These are phyloP conservation scores for Molanna angustata DNA, from an alignment of 2,888 invertebrate genomes.

Conservation along the genomic window DNA sequence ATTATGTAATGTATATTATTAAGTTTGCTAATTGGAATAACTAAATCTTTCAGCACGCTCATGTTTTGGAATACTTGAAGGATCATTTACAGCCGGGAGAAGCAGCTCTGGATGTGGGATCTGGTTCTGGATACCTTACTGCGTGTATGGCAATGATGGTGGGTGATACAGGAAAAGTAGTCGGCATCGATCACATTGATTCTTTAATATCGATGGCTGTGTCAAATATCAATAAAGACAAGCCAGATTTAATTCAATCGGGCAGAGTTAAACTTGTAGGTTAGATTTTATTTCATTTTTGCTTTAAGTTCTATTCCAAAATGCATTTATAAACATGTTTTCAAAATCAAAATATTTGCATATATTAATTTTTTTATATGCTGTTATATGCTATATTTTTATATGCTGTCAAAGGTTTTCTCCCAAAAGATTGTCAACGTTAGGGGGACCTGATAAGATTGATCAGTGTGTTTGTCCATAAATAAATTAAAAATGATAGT, in stretches of 20 bases:
- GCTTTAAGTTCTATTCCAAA: not conserved
- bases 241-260: constrained; percentile 65
- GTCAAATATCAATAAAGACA: constrained; percentile 72
- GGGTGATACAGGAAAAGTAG: constrained; percentile 62
- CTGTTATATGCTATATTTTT: too few species aligned
- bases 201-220: constrained; percentile 74
- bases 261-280: constrained; percentile 70
- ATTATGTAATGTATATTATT: too few species aligned
- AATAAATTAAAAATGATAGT: too few species aligned
- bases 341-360: not conserved
- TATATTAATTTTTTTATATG: too few species aligned
- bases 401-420: too few species aligned
- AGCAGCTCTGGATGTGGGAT: constrained; percentile 86
- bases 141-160: constrained; percentile 88
- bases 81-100: constrained; percentile 74
- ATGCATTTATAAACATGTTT: not conserved
- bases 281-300: constrained; percentile 40
- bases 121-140: constrained; percentile 91
- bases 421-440: too few species aligned
- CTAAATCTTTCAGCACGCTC: constrained; percentile 78
- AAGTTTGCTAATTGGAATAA: too few species aligned
- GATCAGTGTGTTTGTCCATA: too few species aligned
- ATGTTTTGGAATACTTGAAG: constrained; percentile 81
- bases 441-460: too few species aligned
- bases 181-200: constrained; percentile 90